Evolutionary conservation across 2,113 vertebrate species (phyloP).

Genomic region (Pseudolaguvia tuberculata): DNA sequence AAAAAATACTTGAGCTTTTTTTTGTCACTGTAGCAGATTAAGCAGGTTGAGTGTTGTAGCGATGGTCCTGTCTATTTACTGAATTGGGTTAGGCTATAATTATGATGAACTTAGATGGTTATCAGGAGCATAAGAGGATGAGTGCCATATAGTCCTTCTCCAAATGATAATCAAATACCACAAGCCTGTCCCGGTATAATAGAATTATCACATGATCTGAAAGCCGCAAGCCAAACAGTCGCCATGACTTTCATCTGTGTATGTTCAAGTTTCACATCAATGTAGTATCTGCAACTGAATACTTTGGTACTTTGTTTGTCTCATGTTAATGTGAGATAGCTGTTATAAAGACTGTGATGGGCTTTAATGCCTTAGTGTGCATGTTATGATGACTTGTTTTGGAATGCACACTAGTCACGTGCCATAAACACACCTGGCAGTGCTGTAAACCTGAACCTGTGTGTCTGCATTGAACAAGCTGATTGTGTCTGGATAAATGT

Average conservation of each 20-base stretch:
- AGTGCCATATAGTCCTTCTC: background rate
- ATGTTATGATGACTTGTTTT: constrained; percentile 9
- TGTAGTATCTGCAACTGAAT: background rate
- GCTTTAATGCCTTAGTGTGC: background rate
- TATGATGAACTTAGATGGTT: constrained; percentile 1
- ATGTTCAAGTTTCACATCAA: constrained; percentile 19
- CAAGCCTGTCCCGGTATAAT: background rate
- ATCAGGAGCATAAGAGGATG: background rate
- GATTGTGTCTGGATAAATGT: constrained; percentile 18
- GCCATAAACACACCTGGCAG: constrained; percentile 14
- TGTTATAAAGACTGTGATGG: background rate
- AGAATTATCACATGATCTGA: background rate
- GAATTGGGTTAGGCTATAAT: constrained; percentile 1
- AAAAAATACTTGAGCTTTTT: too few species aligned
- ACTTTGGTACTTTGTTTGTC: background rate
- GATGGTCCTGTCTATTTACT: background rate
- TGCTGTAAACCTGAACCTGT: constrained; percentile 5
- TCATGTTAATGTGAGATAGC: background rate
- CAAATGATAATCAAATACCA: constrained; percentile 17
- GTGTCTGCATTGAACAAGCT: constrained; percentile 17
- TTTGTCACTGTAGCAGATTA: background rate
- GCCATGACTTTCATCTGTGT: background rate
- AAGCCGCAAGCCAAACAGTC: constrained; percentile 20
- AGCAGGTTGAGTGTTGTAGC: background rate
- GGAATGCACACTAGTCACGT: background rate